Evolutionary conservation across 1,140 invertebrate species (phyloP), one percentile per base, ranked within the genome.

Genomic region (Cotesia chilonis): DNA sequence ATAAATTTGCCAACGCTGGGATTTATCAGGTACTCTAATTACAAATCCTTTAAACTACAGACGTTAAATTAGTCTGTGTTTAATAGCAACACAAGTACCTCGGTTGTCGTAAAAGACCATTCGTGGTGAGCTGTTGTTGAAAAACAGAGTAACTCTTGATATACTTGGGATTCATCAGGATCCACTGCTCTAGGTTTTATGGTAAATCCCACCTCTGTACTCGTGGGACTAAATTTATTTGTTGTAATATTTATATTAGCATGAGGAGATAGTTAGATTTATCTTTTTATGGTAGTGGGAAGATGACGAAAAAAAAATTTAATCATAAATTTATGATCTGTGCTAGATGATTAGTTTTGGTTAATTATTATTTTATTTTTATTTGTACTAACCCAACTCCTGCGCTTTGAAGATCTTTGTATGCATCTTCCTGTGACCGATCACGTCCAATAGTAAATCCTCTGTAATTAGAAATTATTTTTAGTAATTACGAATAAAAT

Each of bases 371-470:
- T 6, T 28, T 2, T 28, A 28, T 28, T 28, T 28, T 28, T 28
- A 28, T 28, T 28, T 28, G 74, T 57, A 81, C 82, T 88, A 83
- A 89, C 89, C 84, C 86, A 67, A 85, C 84, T 66, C 88, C 86
- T 47, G 83, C 84, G 71, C 82, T 86, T 83, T 93, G 92, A 72
- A 95, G 88, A 84, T 94, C 92, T 84, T 93, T 94, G 83, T 95
- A 95, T 76, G 94, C 93, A 77, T 93, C 93, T 80, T 95, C 93
- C 83, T 94, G 92, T 4, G 93, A 94, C 78, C 90, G 89, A 69
- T 90, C 92, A 76, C 92, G 88, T 76, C 92, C 91, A 35, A 93
- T 88, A 68, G 89, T 91, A 82, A 95, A 95, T 72, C 93, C 92
- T 70, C 94, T 95, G 84, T 52, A 91, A 91, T 68, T 72, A 74